Evolutionary conservation across 2,113 vertebrate species (phyloP).

Genomic region (Sceloporus undulatus): DNA sequence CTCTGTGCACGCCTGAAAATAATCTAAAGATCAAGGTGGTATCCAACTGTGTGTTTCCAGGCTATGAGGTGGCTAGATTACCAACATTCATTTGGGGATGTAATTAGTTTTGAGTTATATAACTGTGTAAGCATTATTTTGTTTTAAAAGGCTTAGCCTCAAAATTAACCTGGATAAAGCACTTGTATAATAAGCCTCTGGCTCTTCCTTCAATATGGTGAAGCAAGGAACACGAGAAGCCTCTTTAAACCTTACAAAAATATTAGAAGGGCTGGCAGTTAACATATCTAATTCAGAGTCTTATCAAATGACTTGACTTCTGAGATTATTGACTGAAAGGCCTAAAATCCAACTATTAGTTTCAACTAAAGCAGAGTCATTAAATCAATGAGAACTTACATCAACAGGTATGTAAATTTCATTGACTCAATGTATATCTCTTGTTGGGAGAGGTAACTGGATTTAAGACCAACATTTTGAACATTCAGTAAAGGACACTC

Average conservation of each 20-base stretch:
- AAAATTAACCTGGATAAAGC: not conserved
- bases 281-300: too few species aligned
- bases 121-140: not conserved
- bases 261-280: not conserved
- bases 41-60: not conserved
- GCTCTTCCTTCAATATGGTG: not conserved
- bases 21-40: not conserved
- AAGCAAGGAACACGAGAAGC: not conserved
- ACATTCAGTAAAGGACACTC: not conserved
- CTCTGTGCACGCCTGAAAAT: not conserved
- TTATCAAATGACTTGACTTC: not conserved
- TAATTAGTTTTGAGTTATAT: not conserved
- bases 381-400: too few species aligned
- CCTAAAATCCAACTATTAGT: not conserved
- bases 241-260: not conserved
- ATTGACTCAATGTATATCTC: too few species aligned
- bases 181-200: not conserved
- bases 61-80: fast-evolving
- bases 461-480: too few species aligned
- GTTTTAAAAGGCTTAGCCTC: not conserved
- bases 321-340: not conserved
- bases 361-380: not conserved
- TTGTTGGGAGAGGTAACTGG: too few species aligned
- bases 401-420: too few species aligned
- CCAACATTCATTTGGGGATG: not conserved